A percentile compares a stretch with the other conserved stretches of the same genome.
Conservation (phyloP, 2,113 vertebrate species). For the Phoxinus phoxinus region DNA sequence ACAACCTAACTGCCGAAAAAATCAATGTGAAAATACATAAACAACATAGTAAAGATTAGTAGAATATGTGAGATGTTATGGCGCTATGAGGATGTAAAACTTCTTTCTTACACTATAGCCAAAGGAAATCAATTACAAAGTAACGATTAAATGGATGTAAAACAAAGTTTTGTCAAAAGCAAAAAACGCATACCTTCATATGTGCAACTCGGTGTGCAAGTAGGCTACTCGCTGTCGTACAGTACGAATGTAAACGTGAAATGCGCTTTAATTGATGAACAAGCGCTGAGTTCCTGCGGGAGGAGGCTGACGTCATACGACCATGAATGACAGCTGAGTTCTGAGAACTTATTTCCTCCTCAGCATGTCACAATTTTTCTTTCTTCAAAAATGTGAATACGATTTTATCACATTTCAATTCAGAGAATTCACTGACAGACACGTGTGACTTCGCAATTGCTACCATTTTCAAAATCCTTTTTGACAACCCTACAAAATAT, state of each 20-base stretch:
- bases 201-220: not conserved
- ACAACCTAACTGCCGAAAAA: not conserved
- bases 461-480: not conserved
- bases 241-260: not conserved
- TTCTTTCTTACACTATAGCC: not conserved
- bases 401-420: not conserved
- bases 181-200: conserved; percentile 51
- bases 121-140: not conserved
- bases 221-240: not conserved
- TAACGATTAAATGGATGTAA: not conserved
- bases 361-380: not conserved
- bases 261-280: not conserved
- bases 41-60: not conserved
- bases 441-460: too few relatives aligned
- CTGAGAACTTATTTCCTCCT: not conserved
- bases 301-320: conserved; percentile 4
- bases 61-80: not conserved
- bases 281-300: not conserved
- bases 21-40: not conserved
- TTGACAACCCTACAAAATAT: too few relatives aligned
- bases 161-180: not conserved
- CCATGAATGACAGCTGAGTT: conserved; percentile 22
- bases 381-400: conserved; percentile 1
- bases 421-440: not conserved
- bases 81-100: not conserved